Evolutionary conservation across 2,797 vertebrate species (phyloP), one percentile per base, ranked within the genome.

Genomic region (Mormyrops boulengeri): DNA sequence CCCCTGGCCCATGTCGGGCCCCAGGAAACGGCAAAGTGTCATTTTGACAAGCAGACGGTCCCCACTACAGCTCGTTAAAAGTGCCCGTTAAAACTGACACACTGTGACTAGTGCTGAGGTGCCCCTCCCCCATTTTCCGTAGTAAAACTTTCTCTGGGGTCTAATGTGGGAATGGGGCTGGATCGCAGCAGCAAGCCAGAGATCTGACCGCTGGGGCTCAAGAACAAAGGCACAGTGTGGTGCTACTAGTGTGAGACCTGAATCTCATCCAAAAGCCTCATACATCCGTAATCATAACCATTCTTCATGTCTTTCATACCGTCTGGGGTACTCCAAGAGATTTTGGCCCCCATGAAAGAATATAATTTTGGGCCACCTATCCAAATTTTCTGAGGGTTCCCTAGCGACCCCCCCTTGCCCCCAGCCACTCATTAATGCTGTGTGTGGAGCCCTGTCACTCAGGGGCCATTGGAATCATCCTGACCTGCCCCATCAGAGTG

Each of bases 41-140:
- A 66, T 69, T 86, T 86, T 86, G 41, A 85, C 12, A 57, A 57
- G 22, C n/a, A 86, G 80, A 66, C 26, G 44, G 85, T 50, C 88
- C 41, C 57, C 47, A n/a, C 82, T n/a, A 69, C 82, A 89, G 38
- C 52, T 77, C 89, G 73, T 89, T 87, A 55, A 87, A 89, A 26
- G 12, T n/a, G 82, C 82, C 44, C 26, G 22, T 89, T 89, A 85
- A 89, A 89, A 66, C 34, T 66, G 62, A 89, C 80, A 50, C 88
- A 89, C 82, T 86, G 88, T 22, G 22, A 34, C 82, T 41, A 50
- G 84, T 34, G 53, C 60, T 12, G 7, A 85, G 47, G 19, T 2
- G 38, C 11, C 4, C 77, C 53, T 30, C 60, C 22, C 6, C 60
- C 9, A 44, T 89, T 89, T 89, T 89, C 88, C 88, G n/a, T 69